Evolutionary conservation across 2,113 vertebrate genomes (phyloP).

Genomic region (mouse (Mus musculus)): GRCm39 chr5:131495001-131495500

Average conservation of each 20-base stretch:
- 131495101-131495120: conserved; percentile 83
- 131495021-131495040: not conserved
- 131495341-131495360: not conserved
- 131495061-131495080: conserved; percentile 73
- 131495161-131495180: conserved; percentile 87
- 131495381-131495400: conserved; percentile 86
- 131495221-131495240: conserved; percentile 79
- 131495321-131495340: conserved; percentile 72
- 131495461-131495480: conserved; percentile 85
- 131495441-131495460: conserved; percentile 85
- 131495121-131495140: conserved; percentile 83
- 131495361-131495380: conserved; percentile 78
- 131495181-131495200: conserved; percentile 82
- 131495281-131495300: conserved; percentile 68
- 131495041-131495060: conserved; percentile 77
- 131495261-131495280: conserved; percentile 69
- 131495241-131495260: conserved; percentile 79
- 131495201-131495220: conserved; percentile 71
- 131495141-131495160: conserved; percentile 86
- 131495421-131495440: conserved; percentile 85
- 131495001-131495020: conserved; percentile 69
- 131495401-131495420: conserved; percentile 81
- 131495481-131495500: conserved; percentile 81
- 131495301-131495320: conserved; percentile 79
- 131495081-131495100: conserved; percentile 82